These are phyloP conservation scores for Antennarius maculatus DNA, from an alignment of 2,797 vertebrate species.

Conservation along the genomic window DNA sequence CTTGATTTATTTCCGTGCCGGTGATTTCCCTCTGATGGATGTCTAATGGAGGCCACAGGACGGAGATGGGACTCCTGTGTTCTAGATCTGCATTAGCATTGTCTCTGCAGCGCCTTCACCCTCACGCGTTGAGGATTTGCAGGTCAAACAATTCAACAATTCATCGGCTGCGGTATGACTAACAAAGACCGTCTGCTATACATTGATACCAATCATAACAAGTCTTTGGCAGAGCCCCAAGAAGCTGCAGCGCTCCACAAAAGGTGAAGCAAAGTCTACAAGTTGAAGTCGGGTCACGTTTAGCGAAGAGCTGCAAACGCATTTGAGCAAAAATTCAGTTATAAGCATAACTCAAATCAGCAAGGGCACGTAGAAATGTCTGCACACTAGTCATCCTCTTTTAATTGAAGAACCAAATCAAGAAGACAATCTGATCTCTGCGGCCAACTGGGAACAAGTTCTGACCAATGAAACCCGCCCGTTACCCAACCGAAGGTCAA, in stretches of 20 bases:
- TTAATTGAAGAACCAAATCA: too few species aligned
- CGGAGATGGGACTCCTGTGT: conserved; percentile 8
- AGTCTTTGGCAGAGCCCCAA: conserved; percentile 28
- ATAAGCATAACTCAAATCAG: too few species aligned
- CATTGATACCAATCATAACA: conserved; percentile 19
- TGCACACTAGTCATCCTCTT: too few species aligned
- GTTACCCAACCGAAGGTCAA: too few species aligned
- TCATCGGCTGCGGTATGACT: conserved; percentile 20
- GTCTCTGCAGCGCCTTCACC: not conserved
- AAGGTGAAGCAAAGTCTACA: conserved; percentile 17
- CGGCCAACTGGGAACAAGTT: too few species aligned
- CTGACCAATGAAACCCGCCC: too few species aligned
- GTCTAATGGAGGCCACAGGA: conserved; percentile 40
- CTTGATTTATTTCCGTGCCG: conserved; percentile 58
- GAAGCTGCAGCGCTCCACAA: conserved; percentile 12
- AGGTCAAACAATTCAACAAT: conserved; percentile 13
- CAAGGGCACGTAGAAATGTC: too few species aligned
- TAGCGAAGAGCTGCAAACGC: not conserved
- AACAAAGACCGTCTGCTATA: conserved; percentile 29
- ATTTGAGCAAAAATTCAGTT: too few species aligned
- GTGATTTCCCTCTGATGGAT: conserved; percentile 56
- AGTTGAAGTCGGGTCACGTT: conserved; percentile 19
- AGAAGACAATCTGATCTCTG: too few species aligned
- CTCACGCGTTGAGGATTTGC: conserved; percentile 5
- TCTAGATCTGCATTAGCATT: conserved; percentile 3